These are phyloP conservation scores for Brachylomia viminalis DNA, from an alignment of 2,888 invertebrate genomes.

Conservation along the genomic window DNA sequence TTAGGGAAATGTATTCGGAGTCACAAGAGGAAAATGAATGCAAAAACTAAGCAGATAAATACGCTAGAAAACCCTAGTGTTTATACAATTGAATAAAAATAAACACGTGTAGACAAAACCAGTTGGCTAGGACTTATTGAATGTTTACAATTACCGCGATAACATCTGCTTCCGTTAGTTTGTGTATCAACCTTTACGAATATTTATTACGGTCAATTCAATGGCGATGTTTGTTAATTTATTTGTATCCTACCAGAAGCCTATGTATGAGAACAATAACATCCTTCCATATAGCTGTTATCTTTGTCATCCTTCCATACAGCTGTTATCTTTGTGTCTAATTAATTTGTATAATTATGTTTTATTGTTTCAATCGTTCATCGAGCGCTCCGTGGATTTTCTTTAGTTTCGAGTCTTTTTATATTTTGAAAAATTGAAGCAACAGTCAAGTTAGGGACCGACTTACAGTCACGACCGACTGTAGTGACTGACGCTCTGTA, in stretches of 20 bases:
- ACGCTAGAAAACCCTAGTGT: background rate
- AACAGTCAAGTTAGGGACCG: too few relatives aligned
- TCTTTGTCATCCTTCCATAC: slow-evolving; percentile 6
- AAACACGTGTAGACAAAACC: slow-evolving; percentile 25
- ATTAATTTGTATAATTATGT: background rate
- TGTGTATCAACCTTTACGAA: slow-evolving; percentile 48
- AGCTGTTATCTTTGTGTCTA: too few relatives aligned
- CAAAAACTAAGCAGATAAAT: background rate
- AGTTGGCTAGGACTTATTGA: slow-evolving; percentile 24
- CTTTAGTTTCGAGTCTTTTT: background rate
- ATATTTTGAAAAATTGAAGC: background rate
- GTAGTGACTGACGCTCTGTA: background rate
- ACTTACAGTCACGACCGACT: background rate
- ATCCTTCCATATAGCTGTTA: slow-evolving; percentile 17
- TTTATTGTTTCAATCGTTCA: background rate
- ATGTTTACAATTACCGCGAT: slow-evolving; percentile 49
- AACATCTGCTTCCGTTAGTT: slow-evolving; percentile 58
- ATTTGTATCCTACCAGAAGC: slow-evolving; percentile 15
- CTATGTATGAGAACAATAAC: slow-evolving; percentile 21
- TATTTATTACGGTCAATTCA: slow-evolving; percentile 56
- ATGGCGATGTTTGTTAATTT: slow-evolving; percentile 42
- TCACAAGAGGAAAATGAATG: background rate
- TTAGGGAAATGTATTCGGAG: background rate
- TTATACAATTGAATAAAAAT: slow-evolving; percentile 6
- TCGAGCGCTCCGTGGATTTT: background rate